Evolutionary conservation across 2,888 invertebrate species (phyloP).

Genomic region (Hydroisotoma schaefferi): DNA sequence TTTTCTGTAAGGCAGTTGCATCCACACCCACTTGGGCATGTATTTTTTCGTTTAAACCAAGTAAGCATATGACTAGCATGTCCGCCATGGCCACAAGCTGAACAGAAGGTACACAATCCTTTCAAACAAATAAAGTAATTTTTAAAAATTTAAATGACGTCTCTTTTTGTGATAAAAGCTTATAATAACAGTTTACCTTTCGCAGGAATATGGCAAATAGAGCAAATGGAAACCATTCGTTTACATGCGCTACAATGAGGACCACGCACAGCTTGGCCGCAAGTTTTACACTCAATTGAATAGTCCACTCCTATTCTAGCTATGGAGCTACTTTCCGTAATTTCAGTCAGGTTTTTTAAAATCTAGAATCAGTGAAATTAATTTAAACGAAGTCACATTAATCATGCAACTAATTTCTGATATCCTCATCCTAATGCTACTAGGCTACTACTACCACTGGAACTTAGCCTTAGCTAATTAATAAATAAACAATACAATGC

Average conservation of each 20-base stretch:
- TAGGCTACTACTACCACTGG: too few species aligned
- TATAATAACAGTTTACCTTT: slow-evolving; percentile 60
- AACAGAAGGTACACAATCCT: slow-evolving; percentile 71
- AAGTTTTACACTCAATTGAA: slow-evolving; percentile 67
- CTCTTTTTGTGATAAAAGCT: neutral
- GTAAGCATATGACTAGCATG: slow-evolving; percentile 77
- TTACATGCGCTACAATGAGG: slow-evolving; percentile 67
- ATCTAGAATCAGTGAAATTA: slow-evolving; percentile 55
- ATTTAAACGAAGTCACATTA: neutral
- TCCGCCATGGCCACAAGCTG: slow-evolving; percentile 89
- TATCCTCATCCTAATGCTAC: too few species aligned
- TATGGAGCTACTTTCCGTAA: slow-evolving; percentile 51
- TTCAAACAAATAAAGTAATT: slow-evolving; percentile 15
- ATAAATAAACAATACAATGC: neutral
- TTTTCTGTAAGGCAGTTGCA: slow-evolving; percentile 78
- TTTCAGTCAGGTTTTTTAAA: slow-evolving; percentile 59
- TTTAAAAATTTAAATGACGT: neutral
- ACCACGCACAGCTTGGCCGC: slow-evolving; percentile 62
- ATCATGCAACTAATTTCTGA: neutral
- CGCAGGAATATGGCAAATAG: slow-evolving; percentile 80
- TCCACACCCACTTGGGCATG: slow-evolving; percentile 89
- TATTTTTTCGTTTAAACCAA: slow-evolving; percentile 73
- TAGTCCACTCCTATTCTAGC: slow-evolving; percentile 67
- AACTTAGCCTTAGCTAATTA: neutral
- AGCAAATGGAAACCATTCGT: slow-evolving; percentile 71